Conservation (phyloP, 2,888 invertebrate species). For the Tetheella fluctuosa region DNA sequence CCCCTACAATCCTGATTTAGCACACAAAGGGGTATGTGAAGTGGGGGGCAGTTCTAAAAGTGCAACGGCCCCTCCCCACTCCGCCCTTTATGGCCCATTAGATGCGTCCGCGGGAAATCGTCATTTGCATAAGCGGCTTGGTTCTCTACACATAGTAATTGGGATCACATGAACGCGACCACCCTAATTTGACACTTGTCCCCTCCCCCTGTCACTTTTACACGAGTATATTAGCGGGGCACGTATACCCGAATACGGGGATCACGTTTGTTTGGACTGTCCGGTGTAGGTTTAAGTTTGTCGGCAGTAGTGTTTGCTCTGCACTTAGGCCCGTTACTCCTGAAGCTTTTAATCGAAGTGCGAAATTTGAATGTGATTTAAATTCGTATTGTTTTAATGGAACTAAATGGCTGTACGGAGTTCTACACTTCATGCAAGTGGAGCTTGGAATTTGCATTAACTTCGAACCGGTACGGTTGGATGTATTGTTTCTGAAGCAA, state of each 20-base stretch:
- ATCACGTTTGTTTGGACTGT: constrained; percentile 54
- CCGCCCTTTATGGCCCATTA: constrained; percentile 74
- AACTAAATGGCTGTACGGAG: constrained; percentile 56
- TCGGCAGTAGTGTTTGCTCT: constrained; percentile 73
- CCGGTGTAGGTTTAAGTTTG: constrained; percentile 70
- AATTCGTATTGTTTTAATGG: constrained; percentile 77
- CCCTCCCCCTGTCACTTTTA: constrained; percentile 35
- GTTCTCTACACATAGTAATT: constrained; percentile 80
- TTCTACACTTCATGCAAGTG: constrained; percentile 49
- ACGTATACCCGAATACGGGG: constrained; percentile 34
- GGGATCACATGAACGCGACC: constrained; percentile 74
- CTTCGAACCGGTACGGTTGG: constrained; percentile 44
- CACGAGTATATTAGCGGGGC: constrained; percentile 31
- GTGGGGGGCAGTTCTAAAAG: constrained; percentile 56
- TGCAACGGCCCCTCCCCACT: constrained; percentile 58
- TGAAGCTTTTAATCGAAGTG: constrained; percentile 81
- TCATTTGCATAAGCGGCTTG: constrained; percentile 84
- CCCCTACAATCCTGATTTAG: constrained; percentile 46
- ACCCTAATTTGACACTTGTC: constrained; percentile 52
- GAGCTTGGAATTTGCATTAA: constrained; percentile 69
- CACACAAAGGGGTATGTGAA: constrained; percentile 20
- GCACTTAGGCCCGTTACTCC: constrained; percentile 77
- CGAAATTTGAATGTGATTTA: constrained; percentile 81
- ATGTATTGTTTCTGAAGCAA: constrained; percentile 10
- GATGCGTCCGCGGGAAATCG: constrained; percentile 80